phyloP scores from a whole-genome alignment of 2,113 vertebrate genomes.

The Dasypus novemcinctus region DNA sequence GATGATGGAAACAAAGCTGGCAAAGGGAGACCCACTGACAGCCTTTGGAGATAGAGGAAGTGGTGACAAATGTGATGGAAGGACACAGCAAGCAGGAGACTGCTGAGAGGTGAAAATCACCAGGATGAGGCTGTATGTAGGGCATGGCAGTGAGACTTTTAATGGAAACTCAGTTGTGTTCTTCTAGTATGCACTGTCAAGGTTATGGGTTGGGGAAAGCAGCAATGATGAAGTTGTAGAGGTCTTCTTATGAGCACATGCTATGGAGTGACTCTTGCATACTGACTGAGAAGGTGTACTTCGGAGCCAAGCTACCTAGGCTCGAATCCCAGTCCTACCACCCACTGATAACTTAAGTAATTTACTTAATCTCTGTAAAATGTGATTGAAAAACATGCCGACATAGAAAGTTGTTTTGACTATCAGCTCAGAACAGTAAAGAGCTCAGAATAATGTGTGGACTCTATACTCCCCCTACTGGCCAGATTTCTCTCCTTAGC shows the following conservation, averaged over 20 bases:
- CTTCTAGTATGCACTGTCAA: not conserved
- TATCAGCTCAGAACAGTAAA: not conserved
- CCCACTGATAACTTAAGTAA: not conserved
- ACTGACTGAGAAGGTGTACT: not conserved
- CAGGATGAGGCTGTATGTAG: rapidly evolving
- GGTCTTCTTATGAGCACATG: not conserved
- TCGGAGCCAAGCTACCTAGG: not conserved
- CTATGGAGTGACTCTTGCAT: not conserved
- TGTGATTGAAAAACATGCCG: not conserved
- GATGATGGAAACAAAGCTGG: not conserved
- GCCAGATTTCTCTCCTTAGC: not conserved
- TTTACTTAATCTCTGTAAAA: not conserved
- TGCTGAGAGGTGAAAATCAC: not conserved
- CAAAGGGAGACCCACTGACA: not conserved
- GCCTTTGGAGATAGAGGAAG: not conserved
- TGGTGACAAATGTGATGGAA: not conserved
- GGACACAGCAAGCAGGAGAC: not conserved
- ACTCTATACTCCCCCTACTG: not conserved
- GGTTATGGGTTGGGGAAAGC: not conserved
- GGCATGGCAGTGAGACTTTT: not conserved
- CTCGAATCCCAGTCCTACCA: not conserved
- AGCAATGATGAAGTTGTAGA: not conserved
- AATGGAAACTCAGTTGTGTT: not conserved
- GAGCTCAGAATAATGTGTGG: not conserved
- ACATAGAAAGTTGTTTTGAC: not conserved